Evolutionary conservation across 2,888 invertebrate species (phyloP).

Genomic region (Zygogramma bicolorata): DNA sequence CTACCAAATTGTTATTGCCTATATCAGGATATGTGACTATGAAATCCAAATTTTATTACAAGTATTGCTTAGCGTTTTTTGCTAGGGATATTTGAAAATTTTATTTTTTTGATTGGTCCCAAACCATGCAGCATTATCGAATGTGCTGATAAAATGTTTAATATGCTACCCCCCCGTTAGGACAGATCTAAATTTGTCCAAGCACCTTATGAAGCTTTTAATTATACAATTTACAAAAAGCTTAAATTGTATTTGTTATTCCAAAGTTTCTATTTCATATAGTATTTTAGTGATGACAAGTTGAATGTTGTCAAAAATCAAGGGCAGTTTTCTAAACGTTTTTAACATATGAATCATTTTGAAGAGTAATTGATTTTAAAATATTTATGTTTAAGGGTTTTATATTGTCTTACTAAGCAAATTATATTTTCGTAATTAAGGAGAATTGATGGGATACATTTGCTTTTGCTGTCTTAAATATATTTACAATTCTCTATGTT

Average conservation of each 20-base stretch:
- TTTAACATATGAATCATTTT: background rate
- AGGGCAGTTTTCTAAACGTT: background rate
- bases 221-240: background rate
- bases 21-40: too few species aligned
- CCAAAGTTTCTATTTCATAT: background rate
- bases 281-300: background rate
- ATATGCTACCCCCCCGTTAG: too few species aligned
- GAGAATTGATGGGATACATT: background rate
- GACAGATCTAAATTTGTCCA: too few species aligned
- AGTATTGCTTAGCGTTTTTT: too few species aligned
- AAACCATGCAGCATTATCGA: too few species aligned
- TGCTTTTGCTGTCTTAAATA: constrained; percentile 1
- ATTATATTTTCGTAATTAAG: background rate
- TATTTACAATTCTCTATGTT: constrained; percentile 2
- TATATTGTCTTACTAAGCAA: background rate
- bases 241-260: background rate
- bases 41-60: too few species aligned
- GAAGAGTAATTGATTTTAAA: background rate
- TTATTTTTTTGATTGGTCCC: too few species aligned
- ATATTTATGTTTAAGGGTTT: background rate
- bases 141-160: too few species aligned
- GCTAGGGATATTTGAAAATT: too few species aligned
- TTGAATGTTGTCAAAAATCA: too few species aligned
- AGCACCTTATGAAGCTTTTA: too few species aligned
- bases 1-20: too few species aligned